Base-by-base conservation (phyloP, 2,888 invertebrate genomes). In the Galeruca laticollis region DNA sequence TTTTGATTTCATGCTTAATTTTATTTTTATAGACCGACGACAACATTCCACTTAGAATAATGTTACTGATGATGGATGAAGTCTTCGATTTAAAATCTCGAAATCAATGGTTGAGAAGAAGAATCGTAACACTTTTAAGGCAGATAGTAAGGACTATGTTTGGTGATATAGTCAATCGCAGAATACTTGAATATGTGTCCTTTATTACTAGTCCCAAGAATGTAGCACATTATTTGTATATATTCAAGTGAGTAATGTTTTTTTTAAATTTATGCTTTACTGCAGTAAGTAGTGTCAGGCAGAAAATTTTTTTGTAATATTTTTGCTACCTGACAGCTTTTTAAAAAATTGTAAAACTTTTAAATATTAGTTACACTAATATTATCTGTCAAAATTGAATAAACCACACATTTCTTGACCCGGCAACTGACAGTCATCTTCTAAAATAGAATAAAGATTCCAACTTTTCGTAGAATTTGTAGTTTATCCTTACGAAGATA, bases 151-250 rank as follows among this genome's bases (percentile, higher is more conserved):
- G 93, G 75, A 91, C 93, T 18, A 92, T 94, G 87, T 92, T 94
- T 80, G 94, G 94, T 20, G 93, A 94, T 81, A 92, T 93, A 75
- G 93, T 95, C 47, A 95, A 95, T 85, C 87, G 95, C 79, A 91
- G 94, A 83, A 97, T 97, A 72, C 88, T 96, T 62, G 96, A 97
- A 79, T 92, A 94, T 79, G 96, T 97, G 1, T 93, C 94, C 26
- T 90, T 91, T 73, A 86, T 96, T 78, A 97, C 97, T 0, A 94
- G 95, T 74, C 95, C 96, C 0, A 91, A 93, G 73, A 95, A 95
- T 82, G 93, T 97, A 54, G 94, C 96, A 1, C 93, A 93, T 80
- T 96, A 96, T 85, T 88, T 97, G 70, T 91, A 92, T 82, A 88
- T 92, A 33, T 93, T 97, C 82, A 94, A 94, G 95, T 95, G 83